Conservation (phyloP, 1,140 invertebrate genomes). For the Liolophura sinensis region DNA sequence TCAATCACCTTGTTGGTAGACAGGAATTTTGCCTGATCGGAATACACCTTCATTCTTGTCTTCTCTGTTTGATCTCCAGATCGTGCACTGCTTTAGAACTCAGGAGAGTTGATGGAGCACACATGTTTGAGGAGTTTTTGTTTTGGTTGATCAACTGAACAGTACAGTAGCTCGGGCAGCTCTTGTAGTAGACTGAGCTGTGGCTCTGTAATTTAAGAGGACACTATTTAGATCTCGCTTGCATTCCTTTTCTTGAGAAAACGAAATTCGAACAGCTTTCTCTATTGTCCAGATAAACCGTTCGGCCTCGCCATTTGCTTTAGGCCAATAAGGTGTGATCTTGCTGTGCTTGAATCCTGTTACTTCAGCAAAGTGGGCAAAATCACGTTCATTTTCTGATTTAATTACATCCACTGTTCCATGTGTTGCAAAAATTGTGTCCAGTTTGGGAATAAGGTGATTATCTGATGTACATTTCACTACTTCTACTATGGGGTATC, state of each 20-base stretch:
- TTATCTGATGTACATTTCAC: slow-evolving; percentile 20
- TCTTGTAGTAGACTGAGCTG: slow-evolving; percentile 17
- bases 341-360: slow-evolving; percentile 25
- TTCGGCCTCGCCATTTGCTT: slow-evolving; percentile 21
- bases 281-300: slow-evolving; percentile 22
- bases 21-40: too few relatives aligned
- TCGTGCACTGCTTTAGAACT: too few relatives aligned
- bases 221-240: slow-evolving; percentile 13
- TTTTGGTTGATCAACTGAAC: too few relatives aligned
- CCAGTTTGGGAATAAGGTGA: slow-evolving; percentile 18
- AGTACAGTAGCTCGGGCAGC: slow-evolving; percentile 7
- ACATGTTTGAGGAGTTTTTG: too few relatives aligned
- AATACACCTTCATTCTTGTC: too few relatives aligned
- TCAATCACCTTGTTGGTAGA: slow-evolving; percentile 6
- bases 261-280: slow-evolving; percentile 16
- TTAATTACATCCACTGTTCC: slow-evolving; percentile 17
- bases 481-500: slow-evolving; percentile 33
- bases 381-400: slow-evolving; percentile 26
- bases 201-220: slow-evolving; percentile 24
- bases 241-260: slow-evolving; percentile 15
- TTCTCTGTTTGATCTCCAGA: too few relatives aligned
- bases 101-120: too few relatives aligned
- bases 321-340: slow-evolving; percentile 26
- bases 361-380: slow-evolving; percentile 16
- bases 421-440: slow-evolving; percentile 21